Evolutionary conservation across 2,113 vertebrate species (phyloP).

Genomic region (Tupaia chinensis): DNA sequence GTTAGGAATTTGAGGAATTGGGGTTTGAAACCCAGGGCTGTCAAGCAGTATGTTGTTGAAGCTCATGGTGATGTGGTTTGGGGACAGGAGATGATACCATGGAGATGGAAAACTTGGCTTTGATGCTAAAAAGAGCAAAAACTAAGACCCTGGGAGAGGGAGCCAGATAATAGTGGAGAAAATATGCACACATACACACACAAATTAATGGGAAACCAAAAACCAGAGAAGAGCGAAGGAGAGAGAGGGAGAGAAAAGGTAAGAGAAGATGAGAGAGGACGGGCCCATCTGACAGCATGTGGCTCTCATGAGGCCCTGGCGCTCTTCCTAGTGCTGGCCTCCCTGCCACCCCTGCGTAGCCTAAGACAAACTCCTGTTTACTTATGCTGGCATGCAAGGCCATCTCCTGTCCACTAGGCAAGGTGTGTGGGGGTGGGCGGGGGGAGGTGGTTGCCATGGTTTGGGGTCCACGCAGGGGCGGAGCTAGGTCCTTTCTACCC

Average conservation of each 20-base stretch:
- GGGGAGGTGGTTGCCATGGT: neutral
- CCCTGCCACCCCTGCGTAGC: neutral
- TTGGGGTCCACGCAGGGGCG: neutral
- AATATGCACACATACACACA: neutral
- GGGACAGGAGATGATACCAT: neutral
- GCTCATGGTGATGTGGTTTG: neutral
- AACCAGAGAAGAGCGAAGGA: neutral
- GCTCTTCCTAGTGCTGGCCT: neutral
- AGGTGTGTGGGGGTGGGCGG: too few relatives aligned
- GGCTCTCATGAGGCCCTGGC: neutral
- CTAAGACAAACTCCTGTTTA: neutral
- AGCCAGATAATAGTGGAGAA: neutral
- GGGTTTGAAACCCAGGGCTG: neutral
- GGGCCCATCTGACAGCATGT: too few relatives aligned
- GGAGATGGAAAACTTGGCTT: neutral
- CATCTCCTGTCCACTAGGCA: neutral
- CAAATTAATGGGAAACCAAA: neutral
- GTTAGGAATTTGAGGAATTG: neutral
- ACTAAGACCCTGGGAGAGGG: neutral
- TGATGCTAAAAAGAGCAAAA: neutral
- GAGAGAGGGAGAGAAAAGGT: neutral
- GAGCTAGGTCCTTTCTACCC: neutral
- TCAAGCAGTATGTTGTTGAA: neutral
- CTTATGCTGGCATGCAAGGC: neutral
- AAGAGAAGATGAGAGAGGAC: too few relatives aligned